Evolutionary conservation across 2,888 invertebrate genomes (phyloP), one percentile per base, ranked within the genome.

Genomic region (Mythimna albipuncta): DNA sequence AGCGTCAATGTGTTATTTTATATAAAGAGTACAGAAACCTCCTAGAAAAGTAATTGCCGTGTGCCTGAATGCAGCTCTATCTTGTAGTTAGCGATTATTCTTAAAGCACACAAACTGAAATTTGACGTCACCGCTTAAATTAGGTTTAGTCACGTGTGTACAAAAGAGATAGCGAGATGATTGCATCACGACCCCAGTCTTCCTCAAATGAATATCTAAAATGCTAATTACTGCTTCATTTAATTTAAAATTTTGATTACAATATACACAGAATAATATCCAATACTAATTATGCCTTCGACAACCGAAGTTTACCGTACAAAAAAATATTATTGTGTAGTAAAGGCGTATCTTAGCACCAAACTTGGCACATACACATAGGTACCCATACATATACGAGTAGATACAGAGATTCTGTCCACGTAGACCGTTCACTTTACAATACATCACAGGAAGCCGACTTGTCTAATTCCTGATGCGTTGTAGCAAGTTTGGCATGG

Each of bases 391-490:
- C 13, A 2, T 47, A 47, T 47, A 58, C 6, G 5, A 41, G 11
- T 61, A 68, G 32, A 10, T 32, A 58, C 55, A 64, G 19, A 62
- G 52, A 85, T 85, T 84, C 83, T 41, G 59, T 64, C 64, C 76
- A 79, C 81, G 84, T 81, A 84, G 75, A 70, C 63, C 61, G 61
- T 82, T 71, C 76, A 77, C 81, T 83, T 79, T 75, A 87, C 87
- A 88, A 89, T 90, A 88, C 85, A 90, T 92, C 90, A 91, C 87
- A 67, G 76, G 85, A 87, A 87, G 87, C 86, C 50, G 67, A 64
- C 81, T 77, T 85, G 86, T 90, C 89, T 89, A 89, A 89, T 90
- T 85, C 86, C 82, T 87, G 87, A 87, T 88, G 80, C 81, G 85
- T 72, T 55, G 67, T 13, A 72, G 83, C 82, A 80, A 83, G 86